Conservation (phyloP, 2,797 vertebrate species). For the Muraenolepis orangiensis region DNA sequence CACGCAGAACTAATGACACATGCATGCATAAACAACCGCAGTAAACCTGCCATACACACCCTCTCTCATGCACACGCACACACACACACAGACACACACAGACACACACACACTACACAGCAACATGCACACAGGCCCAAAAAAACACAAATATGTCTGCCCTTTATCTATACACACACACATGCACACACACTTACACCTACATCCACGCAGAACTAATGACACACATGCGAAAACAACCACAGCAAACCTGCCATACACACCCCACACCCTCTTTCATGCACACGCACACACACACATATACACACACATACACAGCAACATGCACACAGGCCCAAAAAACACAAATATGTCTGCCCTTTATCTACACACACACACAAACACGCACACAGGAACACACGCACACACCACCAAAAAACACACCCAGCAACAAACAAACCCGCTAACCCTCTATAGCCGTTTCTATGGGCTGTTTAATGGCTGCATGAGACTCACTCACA, state of each 20-base stretch:
- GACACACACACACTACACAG: too few species aligned
- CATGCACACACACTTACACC: neutral
- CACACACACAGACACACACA: too few species aligned
- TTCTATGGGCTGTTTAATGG: conserved; percentile 76
- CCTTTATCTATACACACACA: conserved; percentile 6
- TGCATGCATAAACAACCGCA: too few species aligned
- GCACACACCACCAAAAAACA: too few species aligned
- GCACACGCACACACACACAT: neutral
- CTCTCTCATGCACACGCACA: too few species aligned
- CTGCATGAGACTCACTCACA: conserved; percentile 81
- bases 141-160: too few species aligned
- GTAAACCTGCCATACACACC: too few species aligned
- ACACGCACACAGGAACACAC: neutral
- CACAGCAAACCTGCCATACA: neutral
- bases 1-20: neutral
- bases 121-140: too few species aligned
- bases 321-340: neutral
- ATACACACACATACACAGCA: conserved; percentile 24
- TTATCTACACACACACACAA: conserved; percentile 17
- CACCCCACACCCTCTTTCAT: neutral
- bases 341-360: conserved; percentile 39
- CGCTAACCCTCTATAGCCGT: conserved; percentile 37
- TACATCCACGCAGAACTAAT: neutral
- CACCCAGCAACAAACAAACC: conserved; percentile 29
- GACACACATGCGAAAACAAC: neutral